A percentile compares a stretch with the other conserved stretches of the same genome.
phyloP scores from a whole-genome alignment of 2,888 invertebrate species.

The Ypsolopha scabrella region DNA sequence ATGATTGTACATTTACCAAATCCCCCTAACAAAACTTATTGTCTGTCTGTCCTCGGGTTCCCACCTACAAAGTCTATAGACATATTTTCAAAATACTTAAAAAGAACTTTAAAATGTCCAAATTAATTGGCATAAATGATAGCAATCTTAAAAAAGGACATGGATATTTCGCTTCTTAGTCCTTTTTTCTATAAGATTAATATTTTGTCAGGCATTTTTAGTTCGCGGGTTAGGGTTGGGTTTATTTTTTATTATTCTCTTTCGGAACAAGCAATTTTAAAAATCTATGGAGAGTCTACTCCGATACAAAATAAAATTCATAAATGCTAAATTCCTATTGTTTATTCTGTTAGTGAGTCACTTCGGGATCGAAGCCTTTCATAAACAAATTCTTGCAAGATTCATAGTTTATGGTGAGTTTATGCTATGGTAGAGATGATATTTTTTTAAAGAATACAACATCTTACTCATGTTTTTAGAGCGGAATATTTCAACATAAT shows the following conservation, averaged over 20 bases:
- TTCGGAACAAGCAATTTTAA: not conserved
- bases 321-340: no score
- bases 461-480: no score
- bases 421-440: no score
- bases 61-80: constrained; percentile 36
- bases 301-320: no score
- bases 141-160: constrained; percentile 45
- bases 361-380: no score
- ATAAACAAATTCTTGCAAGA: no score
- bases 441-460: no score
- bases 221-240: constrained; percentile 9
- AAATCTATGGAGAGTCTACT: constrained; percentile 8
- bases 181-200: constrained; percentile 48
- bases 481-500: not conserved
- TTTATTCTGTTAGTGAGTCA: no score
- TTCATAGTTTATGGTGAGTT: no score
- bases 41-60: constrained; percentile 30
- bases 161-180: constrained; percentile 44
- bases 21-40: constrained; percentile 1
- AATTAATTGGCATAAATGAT: constrained; percentile 66
- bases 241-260: not conserved
- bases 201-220: constrained; percentile 38
- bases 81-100: constrained; percentile 16
- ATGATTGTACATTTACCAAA: not conserved
- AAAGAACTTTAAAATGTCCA: constrained; percentile 27